Percentiles rank a stretch among this genome's conserved stretches.
Evolutionary conservation across 2,797 vertebrate genomes (phyloP).

Genomic region (Epinephelus coioides): DNA sequence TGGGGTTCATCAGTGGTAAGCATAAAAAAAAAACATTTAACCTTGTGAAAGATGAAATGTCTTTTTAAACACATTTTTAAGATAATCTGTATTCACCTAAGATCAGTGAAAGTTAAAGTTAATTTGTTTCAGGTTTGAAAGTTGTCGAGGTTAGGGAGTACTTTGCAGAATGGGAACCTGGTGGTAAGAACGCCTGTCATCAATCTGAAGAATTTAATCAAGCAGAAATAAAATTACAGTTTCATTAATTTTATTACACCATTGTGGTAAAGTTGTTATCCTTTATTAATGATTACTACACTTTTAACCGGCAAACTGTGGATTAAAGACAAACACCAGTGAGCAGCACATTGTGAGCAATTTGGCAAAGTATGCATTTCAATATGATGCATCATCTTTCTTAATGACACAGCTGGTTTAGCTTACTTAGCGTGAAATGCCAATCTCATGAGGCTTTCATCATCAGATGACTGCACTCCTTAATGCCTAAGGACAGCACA

Average conservation of each 20-base stretch:
- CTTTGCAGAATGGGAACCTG: slow-evolving; percentile 23
- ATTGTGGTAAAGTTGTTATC: slow-evolving; percentile 11
- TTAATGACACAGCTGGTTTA: slow-evolving; percentile 15
- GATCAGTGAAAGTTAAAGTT: slow-evolving; percentile 44
- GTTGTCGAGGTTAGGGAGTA: slow-evolving; percentile 33
- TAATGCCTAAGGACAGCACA: slow-evolving; percentile 6
- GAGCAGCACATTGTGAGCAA: neutral
- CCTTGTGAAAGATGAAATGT: slow-evolving; percentile 63
- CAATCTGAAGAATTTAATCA: slow-evolving; percentile 45
- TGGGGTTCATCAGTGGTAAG: slow-evolving; percentile 58
- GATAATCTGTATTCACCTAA: slow-evolving; percentile 53
- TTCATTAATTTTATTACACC: slow-evolving; percentile 28
- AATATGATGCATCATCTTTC: slow-evolving; percentile 9
- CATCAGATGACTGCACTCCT: neutral
- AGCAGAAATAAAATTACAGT: slow-evolving; percentile 29
- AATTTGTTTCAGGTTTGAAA: slow-evolving; percentile 44
- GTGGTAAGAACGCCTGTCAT: slow-evolving; percentile 21
- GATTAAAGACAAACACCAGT: slow-evolving; percentile 18
- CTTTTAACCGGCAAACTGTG: slow-evolving; percentile 12
- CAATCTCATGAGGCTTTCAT: neutral
- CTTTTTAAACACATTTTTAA: slow-evolving; percentile 51
- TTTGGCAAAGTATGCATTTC: neutral
- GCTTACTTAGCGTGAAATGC: neutral
- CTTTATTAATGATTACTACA: slow-evolving; percentile 10
- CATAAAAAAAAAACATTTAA: slow-evolving; percentile 63